Base-by-base conservation (phyloP, 1,140 invertebrate genomes). In the Palaemon carinicauda region DNA sequence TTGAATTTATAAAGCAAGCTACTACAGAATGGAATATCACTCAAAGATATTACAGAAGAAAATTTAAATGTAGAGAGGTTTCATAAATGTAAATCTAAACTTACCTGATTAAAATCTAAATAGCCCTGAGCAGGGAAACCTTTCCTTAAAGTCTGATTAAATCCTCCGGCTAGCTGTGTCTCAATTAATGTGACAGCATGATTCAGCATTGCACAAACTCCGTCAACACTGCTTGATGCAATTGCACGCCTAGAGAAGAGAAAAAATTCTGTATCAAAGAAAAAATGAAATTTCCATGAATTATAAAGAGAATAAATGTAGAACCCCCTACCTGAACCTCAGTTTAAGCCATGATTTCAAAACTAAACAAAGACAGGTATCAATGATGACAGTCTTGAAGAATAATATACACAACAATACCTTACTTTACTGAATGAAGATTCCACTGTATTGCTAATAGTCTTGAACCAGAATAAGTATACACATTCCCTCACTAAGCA, bases 191-290 rank as follows among this genome's bases (percentile, higher is more conserved):
- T 94, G 90, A 95, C 96, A 1, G 96, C 96, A 92, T 98, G 98
- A 92, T 99, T 99, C 3, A 99, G 94, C 90, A 99, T 97, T 50
- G 97, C 98, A 93, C 98, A 99, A 69, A 97, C 95, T 54, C 97
- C 98, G 92, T 99, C 98, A 69, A 99, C 94, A 91, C 96, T 99
- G 89, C 96, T 96, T 90, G 96, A 98, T 10, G 95, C 95, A 77
- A 98, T 94, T 21, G 96, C 95, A 83, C 98, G 94, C 90, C 96
- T 96, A 89, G 90, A 90, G 88, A 53, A 53, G 21, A 24, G 0
- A 60, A 41, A n/a, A 54, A 27, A 21, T 82, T 41, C 27, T 7
- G 1, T n/a, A 21, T 29, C n/a, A n/a, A n/a, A n/a, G n/a, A n/a
- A n/a, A n/a, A n/a, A n/a, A n/a, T n/a, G 50, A 52, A 52, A 56